These are phyloP conservation scores for Cheilosia scutellata DNA, from an alignment of 2,888 invertebrate species.

Conservation along the genomic window DNA sequence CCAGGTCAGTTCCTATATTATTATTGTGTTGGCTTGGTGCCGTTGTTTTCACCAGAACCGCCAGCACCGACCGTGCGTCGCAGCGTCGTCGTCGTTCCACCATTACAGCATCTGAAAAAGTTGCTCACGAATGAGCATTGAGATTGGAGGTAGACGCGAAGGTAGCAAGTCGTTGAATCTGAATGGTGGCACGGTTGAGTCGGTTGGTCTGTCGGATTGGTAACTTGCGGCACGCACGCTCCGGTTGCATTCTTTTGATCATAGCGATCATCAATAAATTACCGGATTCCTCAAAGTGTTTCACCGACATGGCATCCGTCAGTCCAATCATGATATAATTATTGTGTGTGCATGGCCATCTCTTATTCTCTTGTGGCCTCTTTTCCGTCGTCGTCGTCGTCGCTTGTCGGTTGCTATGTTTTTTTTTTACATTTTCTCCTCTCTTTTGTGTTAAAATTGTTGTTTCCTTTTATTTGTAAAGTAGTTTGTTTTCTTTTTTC, in stretches of 20 bases:
- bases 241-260: constrained; percentile 79
- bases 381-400: constrained; percentile 47
- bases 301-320: constrained; percentile 79
- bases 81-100: not conserved
- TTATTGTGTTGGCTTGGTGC: constrained; percentile 70
- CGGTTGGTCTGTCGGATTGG: constrained; percentile 65
- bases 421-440: constrained; percentile 7
- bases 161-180: constrained; percentile 60
- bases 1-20: constrained; percentile 65
- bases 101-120: constrained; percentile 53
- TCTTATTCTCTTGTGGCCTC: constrained; percentile 70
- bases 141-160: constrained; percentile 55
- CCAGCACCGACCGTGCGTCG: constrained; percentile 6
- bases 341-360: constrained; percentile 76
- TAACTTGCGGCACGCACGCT: constrained; percentile 77
- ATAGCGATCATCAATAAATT: constrained; percentile 79
- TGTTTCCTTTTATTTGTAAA: constrained; percentile 10
- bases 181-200: constrained; percentile 66
- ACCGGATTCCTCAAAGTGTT: constrained; percentile 80
- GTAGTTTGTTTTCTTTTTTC: not conserved
- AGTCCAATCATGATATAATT: constrained; percentile 77
- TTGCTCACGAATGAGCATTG: constrained; percentile 71
- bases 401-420: constrained; percentile 35
- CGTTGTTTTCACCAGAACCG: constrained; percentile 58
- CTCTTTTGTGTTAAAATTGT: constrained; percentile 10